Conservation (phyloP, 2,113 vertebrate genomes). For the Triplophysa siluroides region DNA sequence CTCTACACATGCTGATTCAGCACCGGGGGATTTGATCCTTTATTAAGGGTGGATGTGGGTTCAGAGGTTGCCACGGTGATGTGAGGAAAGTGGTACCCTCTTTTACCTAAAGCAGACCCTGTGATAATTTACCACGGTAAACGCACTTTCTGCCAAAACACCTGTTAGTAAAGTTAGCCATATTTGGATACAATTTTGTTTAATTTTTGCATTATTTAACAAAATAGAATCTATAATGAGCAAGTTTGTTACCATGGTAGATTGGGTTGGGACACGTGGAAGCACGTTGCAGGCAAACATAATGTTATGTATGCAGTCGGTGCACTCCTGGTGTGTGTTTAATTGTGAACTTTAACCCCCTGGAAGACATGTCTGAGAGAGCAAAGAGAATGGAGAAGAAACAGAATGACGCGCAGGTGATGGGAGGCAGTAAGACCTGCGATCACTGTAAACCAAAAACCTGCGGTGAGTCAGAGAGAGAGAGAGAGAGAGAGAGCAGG, state of each 20-base stretch:
- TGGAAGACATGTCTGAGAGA: slow-evolving; percentile 67
- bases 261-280: background rate
- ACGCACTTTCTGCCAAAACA: no score
- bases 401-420: slow-evolving; percentile 61
- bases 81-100: background rate
- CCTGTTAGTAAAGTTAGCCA: no score
- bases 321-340: slow-evolving; percentile 25
- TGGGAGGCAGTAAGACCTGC: no score
- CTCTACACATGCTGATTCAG: background rate
- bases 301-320: background rate
- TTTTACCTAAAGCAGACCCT: background rate
- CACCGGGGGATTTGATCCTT: background rate
- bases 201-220: background rate
- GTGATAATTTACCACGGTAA: background rate
- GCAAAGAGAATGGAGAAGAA: slow-evolving; percentile 43
- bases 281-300: background rate
- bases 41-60: background rate
- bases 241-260: background rate
- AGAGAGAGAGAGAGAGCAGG: background rate
- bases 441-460: slow-evolving; percentile 58
- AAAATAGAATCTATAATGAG: background rate
- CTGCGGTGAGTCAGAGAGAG: slow-evolving; percentile 64
- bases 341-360: slow-evolving; percentile 29
- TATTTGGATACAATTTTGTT: no score
- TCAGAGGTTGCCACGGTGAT: slow-evolving; percentile 17